Conservation (phyloP, 2,113 vertebrate species). For the Barbus barbus region DNA sequence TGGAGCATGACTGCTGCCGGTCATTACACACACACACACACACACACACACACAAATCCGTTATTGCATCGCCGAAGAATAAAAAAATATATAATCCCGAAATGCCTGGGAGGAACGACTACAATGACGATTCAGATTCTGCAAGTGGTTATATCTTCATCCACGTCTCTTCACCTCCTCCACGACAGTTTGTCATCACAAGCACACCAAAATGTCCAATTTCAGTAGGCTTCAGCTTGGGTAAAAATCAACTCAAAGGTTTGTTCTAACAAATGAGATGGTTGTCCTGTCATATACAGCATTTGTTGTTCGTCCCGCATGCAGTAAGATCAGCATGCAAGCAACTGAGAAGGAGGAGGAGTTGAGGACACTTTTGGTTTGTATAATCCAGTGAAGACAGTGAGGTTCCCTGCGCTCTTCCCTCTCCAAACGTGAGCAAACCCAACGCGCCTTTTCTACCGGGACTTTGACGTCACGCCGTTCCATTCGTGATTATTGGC, state of each 20-base stretch:
- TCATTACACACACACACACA: neutral
- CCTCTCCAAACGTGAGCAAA: conserved; percentile 80
- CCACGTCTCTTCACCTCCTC: conserved; percentile 41
- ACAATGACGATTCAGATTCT: conserved; percentile 40
- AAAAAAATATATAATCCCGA: conserved; percentile 49
- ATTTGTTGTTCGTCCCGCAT: conserved; percentile 63
- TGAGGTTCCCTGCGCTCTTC: conserved; percentile 73
- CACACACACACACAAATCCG: conserved; percentile 35
- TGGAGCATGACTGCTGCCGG: conserved; percentile 34
- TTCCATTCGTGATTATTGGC: conserved; percentile 84
- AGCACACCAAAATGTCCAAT: conserved; percentile 25
- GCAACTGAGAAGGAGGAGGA: conserved; percentile 79
- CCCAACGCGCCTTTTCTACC: conserved; percentile 96
- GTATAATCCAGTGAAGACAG: conserved; percentile 74
- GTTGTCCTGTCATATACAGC: neutral
- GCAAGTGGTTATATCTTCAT: conserved; percentile 52
- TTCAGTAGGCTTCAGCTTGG: conserved; percentile 29
- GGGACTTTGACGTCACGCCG: conserved; percentile 88
- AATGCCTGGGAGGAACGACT: conserved; percentile 34
- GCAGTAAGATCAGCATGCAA: conserved; percentile 68
- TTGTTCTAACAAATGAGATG: neutral
- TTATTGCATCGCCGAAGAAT: conserved; percentile 51
- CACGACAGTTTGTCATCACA: conserved; percentile 53
- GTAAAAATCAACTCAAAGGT: neutral
- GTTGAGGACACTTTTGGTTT: conserved; percentile 77